These are phyloP conservation scores for Erethizon dorsatum DNA, from an alignment of 2,797 vertebrate genomes.

Conservation along the genomic window DNA sequence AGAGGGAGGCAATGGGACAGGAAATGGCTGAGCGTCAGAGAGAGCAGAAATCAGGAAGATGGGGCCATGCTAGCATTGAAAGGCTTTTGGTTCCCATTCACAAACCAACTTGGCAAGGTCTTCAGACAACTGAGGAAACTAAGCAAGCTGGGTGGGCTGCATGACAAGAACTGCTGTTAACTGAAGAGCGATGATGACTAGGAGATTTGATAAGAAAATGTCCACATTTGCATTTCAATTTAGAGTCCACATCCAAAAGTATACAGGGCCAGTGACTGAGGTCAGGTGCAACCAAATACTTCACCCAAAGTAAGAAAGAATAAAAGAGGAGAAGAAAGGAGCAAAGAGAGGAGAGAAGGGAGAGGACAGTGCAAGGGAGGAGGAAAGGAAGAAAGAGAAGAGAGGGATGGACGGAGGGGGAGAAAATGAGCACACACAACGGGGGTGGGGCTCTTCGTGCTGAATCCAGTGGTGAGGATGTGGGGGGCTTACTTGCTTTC, in stretches of 20 bases:
- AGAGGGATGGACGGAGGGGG: rapidly evolving
- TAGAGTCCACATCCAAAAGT: not conserved
- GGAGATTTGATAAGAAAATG: not conserved
- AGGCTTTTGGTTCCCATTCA: not conserved
- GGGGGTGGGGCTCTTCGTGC: not conserved
- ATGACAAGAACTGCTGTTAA: not conserved
- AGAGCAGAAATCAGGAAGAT: not conserved
- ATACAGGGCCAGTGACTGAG: not conserved
- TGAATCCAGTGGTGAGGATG: not conserved
- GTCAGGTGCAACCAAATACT: not conserved
- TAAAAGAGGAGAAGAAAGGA: not conserved
- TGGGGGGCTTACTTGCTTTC: not conserved
- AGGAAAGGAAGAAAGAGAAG: not conserved
- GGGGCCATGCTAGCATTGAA: not conserved
- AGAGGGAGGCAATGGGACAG: not conserved
- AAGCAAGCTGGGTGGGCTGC: not conserved
- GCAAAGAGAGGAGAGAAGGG: not conserved
- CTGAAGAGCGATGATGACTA: not conserved
- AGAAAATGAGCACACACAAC: not conserved
- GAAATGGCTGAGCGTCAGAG: not conserved
- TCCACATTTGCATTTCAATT: not conserved
- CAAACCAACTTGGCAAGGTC: not conserved
- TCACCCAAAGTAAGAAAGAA: not conserved
- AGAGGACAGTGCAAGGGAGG: not conserved
- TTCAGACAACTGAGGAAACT: conserved; percentile 41